Evolutionary conservation across 2,888 invertebrate genomes (phyloP).

Genomic region (Hemithea aestivaria): DNA sequence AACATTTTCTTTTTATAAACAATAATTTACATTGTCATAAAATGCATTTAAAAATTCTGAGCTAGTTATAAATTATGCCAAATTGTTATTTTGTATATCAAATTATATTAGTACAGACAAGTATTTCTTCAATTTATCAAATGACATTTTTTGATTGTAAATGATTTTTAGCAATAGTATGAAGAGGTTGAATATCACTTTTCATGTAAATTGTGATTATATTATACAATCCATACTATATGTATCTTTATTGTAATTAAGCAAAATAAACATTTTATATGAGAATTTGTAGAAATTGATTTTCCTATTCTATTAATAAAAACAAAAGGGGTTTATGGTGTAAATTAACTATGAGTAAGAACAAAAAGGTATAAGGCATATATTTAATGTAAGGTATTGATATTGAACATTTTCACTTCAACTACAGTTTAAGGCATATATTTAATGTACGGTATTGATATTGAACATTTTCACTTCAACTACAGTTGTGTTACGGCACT

Average conservation of each 20-base stretch:
- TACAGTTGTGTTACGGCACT: too few relatives aligned
- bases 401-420: too few relatives aligned
- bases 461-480: too few relatives aligned
- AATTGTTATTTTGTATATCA: conserved; percentile 69
- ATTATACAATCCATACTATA: conserved; percentile 65
- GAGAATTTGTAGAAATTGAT: conserved; percentile 60
- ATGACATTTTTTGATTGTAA: conserved; percentile 22
- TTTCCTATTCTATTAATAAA: conserved; percentile 1
- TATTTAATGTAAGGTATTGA: too few relatives aligned
- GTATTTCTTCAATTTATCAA: conserved; percentile 13
- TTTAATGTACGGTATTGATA: too few relatives aligned
- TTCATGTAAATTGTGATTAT: conserved; percentile 54
- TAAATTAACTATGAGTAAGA: too few relatives aligned
- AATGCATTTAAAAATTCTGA: conserved; percentile 66
- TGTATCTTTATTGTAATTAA: conserved; percentile 71
- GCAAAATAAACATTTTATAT: conserved; percentile 79
- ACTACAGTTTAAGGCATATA: too few relatives aligned
- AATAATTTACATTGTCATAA: conserved; percentile 60
- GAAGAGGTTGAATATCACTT: conserved; percentile 17
- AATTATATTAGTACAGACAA: conserved; percentile 48
- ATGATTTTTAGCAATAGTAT: conserved; percentile 20
- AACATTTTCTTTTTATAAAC: conserved; percentile 50
- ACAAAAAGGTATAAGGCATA: too few relatives aligned
- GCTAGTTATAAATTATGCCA: conserved; percentile 68
- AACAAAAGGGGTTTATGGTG: background rate